Conservation (phyloP, 2,113 vertebrate genomes). For the Herpetotheres cachinnans region DNA sequence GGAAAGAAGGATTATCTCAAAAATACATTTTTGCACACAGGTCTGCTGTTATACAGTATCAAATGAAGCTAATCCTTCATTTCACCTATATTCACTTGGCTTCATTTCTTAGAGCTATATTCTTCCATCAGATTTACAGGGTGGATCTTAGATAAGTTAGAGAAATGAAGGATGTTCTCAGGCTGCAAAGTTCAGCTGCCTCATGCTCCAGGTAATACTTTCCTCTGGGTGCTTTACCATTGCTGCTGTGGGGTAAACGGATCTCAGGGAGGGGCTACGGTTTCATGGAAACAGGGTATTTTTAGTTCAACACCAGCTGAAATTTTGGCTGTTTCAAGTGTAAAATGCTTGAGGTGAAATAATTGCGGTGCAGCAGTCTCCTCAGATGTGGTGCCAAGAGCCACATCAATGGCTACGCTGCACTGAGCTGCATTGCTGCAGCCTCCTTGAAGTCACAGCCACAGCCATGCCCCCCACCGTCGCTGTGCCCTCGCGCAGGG, state of each 20-base stretch:
- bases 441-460: neutral
- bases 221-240: neutral
- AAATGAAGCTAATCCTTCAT: slow-evolving; percentile 10
- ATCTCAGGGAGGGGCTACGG: neutral
- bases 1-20: neutral
- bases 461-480: neutral
- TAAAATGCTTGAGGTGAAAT: slow-evolving; percentile 43
- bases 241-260: neutral
- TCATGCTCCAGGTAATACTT: neutral
- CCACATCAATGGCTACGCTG: slow-evolving; percentile 18
- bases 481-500: neutral
- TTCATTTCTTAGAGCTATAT: neutral
- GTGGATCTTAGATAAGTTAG: neutral
- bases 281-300: neutral
- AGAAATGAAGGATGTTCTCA: neutral
- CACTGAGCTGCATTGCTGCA: neutral
- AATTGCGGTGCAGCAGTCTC: neutral
- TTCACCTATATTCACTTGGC: neutral
- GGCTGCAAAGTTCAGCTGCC: neutral
- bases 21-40: neutral
- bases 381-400: slow-evolving; percentile 48
- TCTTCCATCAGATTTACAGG: neutral
- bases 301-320: slow-evolving; percentile 31
- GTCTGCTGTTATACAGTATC: neutral
- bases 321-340: slow-evolving; percentile 22